Evolutionary conservation across 2,888 invertebrate species (phyloP).

Genomic region (Phoronis australis): DNA sequence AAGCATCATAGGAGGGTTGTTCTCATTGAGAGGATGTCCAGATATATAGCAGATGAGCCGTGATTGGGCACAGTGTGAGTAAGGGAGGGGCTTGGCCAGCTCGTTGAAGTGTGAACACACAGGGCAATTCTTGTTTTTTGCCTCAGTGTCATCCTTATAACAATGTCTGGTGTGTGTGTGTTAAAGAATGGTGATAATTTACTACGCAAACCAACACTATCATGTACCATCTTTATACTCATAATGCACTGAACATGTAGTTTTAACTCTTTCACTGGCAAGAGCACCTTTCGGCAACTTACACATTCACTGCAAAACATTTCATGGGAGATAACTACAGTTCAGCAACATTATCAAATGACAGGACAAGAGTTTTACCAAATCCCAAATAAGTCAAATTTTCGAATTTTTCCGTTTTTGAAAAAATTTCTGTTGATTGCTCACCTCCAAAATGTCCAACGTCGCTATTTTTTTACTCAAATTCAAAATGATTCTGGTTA

Average conservation of each 20-base stretch:
- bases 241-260: background rate
- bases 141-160: conserved; percentile 38
- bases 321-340: too few species aligned
- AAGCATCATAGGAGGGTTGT: conserved; percentile 97
- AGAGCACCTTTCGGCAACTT: too few species aligned
- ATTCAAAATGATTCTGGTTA: too few species aligned
- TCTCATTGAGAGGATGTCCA: conserved; percentile 87
- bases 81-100: conserved; percentile 78
- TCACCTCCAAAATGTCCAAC: too few species aligned
- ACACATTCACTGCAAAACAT: too few species aligned
- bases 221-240: background rate
- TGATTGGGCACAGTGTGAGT: conserved; percentile 92
- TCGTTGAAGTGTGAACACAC: conserved; percentile 85
- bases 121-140: conserved; percentile 76
- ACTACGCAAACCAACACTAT: background rate
- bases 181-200: background rate
- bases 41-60: conserved; percentile 86
- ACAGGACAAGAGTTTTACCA: too few species aligned
- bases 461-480: too few species aligned
- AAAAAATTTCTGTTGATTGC: too few species aligned
- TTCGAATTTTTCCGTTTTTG: too few species aligned
- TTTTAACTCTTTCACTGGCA: background rate
- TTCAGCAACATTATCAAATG: too few species aligned
- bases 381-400: too few species aligned
- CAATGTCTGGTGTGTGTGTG: conserved; percentile 36